Percentiles rank a stretch among this genome's conserved stretches.
Evolutionary conservation across 2,113 vertebrate genomes (phyloP).

Genomic region (Epinephelus fuscoguttatus): DNA sequence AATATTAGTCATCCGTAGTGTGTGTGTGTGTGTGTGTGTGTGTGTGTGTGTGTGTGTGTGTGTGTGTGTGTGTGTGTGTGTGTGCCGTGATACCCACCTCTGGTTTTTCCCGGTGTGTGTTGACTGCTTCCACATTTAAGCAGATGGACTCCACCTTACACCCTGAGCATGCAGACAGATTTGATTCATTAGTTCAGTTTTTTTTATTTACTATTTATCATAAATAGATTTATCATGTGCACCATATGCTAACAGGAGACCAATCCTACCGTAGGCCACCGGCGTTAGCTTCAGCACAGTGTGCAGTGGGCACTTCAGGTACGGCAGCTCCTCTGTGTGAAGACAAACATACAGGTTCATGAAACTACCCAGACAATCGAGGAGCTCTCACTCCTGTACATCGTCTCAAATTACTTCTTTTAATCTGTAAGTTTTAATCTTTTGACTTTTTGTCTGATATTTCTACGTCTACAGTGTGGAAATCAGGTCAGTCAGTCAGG

Average conservation of each 20-base stretch:
- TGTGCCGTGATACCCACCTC: slow-evolving; percentile 86
- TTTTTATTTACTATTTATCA: background rate
- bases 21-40: background rate
- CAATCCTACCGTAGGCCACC: slow-evolving; percentile 93
- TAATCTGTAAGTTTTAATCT: background rate
- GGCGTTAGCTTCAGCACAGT: slow-evolving; percentile 97
- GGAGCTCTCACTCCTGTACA: background rate
- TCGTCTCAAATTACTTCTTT: background rate
- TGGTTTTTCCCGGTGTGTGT: slow-evolving; percentile 95
- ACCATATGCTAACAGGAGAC: accelerated
- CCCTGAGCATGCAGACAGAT: slow-evolving; percentile 79
- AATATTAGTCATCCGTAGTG: background rate
- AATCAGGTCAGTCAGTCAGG: slow-evolving; percentile 15
- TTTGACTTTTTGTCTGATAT: no score
- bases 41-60: slow-evolving; percentile 7
- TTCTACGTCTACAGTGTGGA: background rate
- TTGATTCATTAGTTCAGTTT: background rate
- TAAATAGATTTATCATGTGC: background rate
- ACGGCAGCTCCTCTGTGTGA: slow-evolving; percentile 93
- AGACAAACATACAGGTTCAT: slow-evolving; percentile 14
- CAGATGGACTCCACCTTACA: slow-evolving; percentile 97
- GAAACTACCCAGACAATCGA: background rate
- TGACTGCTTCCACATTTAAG: slow-evolving; percentile 94
- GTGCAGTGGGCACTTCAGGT: slow-evolving; percentile 97
- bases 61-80: slow-evolving; percentile 15